Percentiles rank a stretch among this genome's conserved stretches.
phyloP scores from a whole-genome alignment of 2,797 vertebrate genomes.

The Esox lucius region DNA sequence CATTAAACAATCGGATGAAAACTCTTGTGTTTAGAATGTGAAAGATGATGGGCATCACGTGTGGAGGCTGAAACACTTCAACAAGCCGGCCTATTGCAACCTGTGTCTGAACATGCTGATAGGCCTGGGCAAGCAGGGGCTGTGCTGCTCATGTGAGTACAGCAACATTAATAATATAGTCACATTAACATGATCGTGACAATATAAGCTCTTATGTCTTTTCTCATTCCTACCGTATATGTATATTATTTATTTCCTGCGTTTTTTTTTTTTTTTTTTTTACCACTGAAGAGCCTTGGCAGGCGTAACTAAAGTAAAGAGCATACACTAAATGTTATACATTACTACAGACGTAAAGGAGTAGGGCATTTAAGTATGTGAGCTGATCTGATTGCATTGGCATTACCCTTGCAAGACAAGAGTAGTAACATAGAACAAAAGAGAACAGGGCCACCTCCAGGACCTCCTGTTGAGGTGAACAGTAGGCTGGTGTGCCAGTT shows the following conservation, averaged over 20 bases:
- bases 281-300: too few species aligned
- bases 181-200: too few species aligned
- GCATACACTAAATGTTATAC: too few species aligned
- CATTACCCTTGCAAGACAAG: too few species aligned
- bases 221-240: neutral
- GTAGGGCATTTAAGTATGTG: too few species aligned
- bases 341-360: too few species aligned
- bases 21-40: constrained; percentile 80
- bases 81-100: constrained; percentile 96
- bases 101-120: constrained; percentile 95
- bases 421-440: too few species aligned
- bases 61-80: constrained; percentile 96
- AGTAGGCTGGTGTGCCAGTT: too few species aligned
- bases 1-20: neutral
- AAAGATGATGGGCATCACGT: constrained; percentile 95
- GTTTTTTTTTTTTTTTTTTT: neutral
- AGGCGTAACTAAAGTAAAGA: too few species aligned
- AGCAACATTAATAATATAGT: neutral
- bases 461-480: too few species aligned
- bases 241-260: neutral
- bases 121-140: constrained; percentile 93
- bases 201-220: neutral
- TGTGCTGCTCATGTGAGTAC: constrained; percentile 93
- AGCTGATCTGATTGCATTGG: too few species aligned
- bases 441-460: too few species aligned